Evolutionary conservation across 2,113 vertebrate genomes (phyloP).

Genomic region (Anthoscopus minutus): DNA sequence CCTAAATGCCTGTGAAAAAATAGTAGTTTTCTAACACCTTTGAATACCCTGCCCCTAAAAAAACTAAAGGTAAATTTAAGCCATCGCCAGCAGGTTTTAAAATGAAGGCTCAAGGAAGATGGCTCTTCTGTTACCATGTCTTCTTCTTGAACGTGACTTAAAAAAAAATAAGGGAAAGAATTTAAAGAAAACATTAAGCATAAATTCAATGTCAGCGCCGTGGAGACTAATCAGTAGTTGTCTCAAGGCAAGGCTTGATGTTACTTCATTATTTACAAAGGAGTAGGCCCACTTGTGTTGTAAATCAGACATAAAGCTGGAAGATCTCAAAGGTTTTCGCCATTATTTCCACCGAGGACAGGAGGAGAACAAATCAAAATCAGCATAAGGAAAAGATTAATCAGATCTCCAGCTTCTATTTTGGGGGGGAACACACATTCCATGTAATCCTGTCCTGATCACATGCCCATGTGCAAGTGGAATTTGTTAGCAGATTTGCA

Average conservation of each 20-base stretch:
- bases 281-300: not conserved
- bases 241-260: not conserved
- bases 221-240: not conserved
- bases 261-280: not conserved
- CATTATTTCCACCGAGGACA: not conserved
- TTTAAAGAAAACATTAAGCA: not conserved
- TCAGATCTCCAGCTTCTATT: not conserved
- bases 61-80: not conserved
- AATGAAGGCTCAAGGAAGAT: not conserved
- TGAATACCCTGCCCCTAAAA: accelerated
- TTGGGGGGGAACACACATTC: not conserved
- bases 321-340: not conserved
- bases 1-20: not conserved
- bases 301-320: not conserved
- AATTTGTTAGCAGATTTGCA: not conserved
- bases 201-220: not conserved
- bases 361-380: not conserved
- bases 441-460: not conserved
- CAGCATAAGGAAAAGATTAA: not conserved
- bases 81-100: not conserved
- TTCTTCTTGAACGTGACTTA: not conserved
- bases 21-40: not conserved
- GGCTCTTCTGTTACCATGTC: not conserved
- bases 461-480: not conserved
- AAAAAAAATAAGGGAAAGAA: not conserved